Percentiles rank a stretch among this genome's conserved stretches.
Evolutionary conservation across 2,113 vertebrate species (phyloP).

Genomic region (Catharus fuscescens): DNA sequence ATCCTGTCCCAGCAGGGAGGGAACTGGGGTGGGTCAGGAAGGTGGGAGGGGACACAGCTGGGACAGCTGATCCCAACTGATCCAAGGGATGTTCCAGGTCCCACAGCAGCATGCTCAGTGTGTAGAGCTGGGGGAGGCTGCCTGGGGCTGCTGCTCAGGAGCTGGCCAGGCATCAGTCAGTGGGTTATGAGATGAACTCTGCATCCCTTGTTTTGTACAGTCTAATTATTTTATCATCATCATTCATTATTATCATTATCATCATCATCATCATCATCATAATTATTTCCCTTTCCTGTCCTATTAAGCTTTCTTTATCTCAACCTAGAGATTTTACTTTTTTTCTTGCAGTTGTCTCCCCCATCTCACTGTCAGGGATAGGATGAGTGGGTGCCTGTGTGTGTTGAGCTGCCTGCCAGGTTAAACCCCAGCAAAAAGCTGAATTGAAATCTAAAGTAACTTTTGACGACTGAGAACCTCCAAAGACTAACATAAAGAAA

Average conservation of each 20-base stretch:
- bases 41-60: neutral
- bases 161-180: neutral
- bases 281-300: neutral
- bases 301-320: neutral
- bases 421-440: neutral
- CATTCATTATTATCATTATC: neutral
- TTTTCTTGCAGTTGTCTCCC: neutral
- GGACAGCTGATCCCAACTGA: neutral
- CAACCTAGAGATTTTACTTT: neutral
- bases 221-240: neutral
- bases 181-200: neutral
- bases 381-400: fast-evolving
- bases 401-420: neutral
- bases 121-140: neutral
- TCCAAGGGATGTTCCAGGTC: neutral
- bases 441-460: neutral
- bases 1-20: neutral
- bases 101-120: neutral
- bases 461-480: neutral
- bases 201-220: neutral
- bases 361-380: neutral
- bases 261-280: neutral
- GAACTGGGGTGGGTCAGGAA: neutral
- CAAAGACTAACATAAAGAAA: neutral
- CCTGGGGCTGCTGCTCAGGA: neutral